phyloP scores from a whole-genome alignment of 2,797 vertebrate species.

The Benthosema pterotum region DNA sequence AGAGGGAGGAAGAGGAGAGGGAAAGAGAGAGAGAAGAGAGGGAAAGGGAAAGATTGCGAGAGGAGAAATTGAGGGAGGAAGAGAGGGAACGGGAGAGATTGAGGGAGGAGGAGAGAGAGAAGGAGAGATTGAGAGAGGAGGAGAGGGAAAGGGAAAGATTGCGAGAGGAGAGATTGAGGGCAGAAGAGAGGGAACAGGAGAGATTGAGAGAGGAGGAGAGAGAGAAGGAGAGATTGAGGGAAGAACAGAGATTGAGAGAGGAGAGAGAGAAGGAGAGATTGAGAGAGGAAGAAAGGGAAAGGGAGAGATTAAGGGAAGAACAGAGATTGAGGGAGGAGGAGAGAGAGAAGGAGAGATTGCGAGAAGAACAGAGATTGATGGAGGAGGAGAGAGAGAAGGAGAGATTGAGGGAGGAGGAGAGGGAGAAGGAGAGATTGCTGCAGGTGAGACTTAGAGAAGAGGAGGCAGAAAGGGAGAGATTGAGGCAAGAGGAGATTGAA shows the following conservation, averaged over 20 bases:
- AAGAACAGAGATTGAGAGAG: not conserved
- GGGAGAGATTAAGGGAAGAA: constrained; percentile 1
- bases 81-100: constrained; percentile 38
- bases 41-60: constrained; percentile 16
- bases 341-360: not conserved
- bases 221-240: constrained; percentile 7
- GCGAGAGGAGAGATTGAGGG: not conserved
- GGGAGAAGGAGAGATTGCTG: not conserved
- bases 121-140: constrained; percentile 18
- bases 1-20: constrained; percentile 10
- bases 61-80: constrained; percentile 41
- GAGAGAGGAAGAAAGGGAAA: constrained; percentile 2
- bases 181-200: constrained; percentile 23
- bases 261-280: constrained; percentile 3
- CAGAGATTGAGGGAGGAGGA: constrained; percentile 19
- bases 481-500: not conserved
- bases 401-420: constrained; percentile 8
- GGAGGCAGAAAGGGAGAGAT: constrained; percentile 1
- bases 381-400: constrained; percentile 1
- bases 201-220: constrained; percentile 21
- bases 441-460: constrained; percentile 1
- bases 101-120: constrained; percentile 26
- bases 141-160: constrained; percentile 9
- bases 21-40: constrained; percentile 21
- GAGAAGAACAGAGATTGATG: not conserved